Base-by-base conservation (phyloP, 2,888 invertebrate species). In the Drosophila gaucha region DNA sequence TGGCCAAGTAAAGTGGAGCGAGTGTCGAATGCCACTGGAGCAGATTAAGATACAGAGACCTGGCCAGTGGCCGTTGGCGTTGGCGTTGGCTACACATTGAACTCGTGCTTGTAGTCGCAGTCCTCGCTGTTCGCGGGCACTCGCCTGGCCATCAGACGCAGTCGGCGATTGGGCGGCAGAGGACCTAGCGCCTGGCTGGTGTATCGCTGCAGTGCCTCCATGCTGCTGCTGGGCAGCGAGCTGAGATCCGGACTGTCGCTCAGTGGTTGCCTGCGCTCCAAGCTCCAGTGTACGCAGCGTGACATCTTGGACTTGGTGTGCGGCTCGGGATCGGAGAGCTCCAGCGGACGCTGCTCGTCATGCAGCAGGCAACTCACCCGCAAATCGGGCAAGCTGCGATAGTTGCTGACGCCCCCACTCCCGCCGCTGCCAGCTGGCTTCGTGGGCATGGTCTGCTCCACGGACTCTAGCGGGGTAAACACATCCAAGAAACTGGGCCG, bases 401-500 rank as follows among this genome's bases (percentile, higher is more conserved):
- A 51, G 24, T 44, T 63, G 38, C 31, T 28, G 6, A 54, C 35
- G 9, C n/a, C n/a, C n/a, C n/a, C n/a, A n/a, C n/a, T n/a, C n/a
- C n/a, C n/a, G n/a, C n/a, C 52, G 31, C 57, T 56, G 44, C 26
- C 30, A n/a, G 44, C 22, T 1, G 38, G 51, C 12, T 8, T 4
- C 2, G 10, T 14, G 2, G 31, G 9, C 6, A 3, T 9, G 60
- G 20, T 10, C 28, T 6, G 14, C 36, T 38, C 46, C 16, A 16
- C 12, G 0, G 39, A 5, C 10, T 38, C 2, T 35, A 43, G 41
- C 8, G 62, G 56, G 10, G 30, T 26, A 6, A 86, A 79, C 3
- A 79, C 38, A 6, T 86, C 64, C 35, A 77, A 38, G 20, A 79
- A 73, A 8, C 51, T 66, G 9, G 82, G 82, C 31, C 43, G 31